Percentiles rank a stretch among this genome's conserved stretches.
These are phyloP conservation scores for Symphodus melops DNA, from an alignment of 2,113 vertebrate species.

Conservation along the genomic window DNA sequence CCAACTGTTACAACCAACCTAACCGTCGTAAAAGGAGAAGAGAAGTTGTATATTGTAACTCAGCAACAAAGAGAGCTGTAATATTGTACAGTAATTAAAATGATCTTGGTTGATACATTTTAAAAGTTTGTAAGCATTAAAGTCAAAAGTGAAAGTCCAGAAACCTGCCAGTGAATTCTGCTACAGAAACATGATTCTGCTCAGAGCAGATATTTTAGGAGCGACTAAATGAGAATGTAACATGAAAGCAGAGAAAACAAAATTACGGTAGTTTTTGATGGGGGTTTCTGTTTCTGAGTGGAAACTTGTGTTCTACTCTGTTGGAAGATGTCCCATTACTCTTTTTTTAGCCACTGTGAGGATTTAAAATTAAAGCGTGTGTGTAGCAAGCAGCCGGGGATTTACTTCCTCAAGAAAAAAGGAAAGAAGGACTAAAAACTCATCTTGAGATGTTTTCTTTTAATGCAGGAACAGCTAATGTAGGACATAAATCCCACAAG, in stretches of 20 bases:
- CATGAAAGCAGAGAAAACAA: background rate
- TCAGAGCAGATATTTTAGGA: background rate
- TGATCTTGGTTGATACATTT: too few relatives aligned
- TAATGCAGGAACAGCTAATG: constrained; percentile 9
- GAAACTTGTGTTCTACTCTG: background rate
- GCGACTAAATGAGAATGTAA: background rate
- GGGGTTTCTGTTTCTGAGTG: background rate
- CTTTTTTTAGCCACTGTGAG: constrained; percentile 2
- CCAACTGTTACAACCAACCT: too few relatives aligned
- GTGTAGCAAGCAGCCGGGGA: constrained; percentile 16
- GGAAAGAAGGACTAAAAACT: background rate
- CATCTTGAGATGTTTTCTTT: constrained; percentile 3
- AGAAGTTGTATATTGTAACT: too few relatives aligned
- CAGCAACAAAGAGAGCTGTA: too few relatives aligned
- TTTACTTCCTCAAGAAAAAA: constrained; percentile 7
- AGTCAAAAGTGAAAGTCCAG: too few relatives aligned
- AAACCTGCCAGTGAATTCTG: background rate
- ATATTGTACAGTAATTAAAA: too few relatives aligned
- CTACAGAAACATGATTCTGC: background rate
- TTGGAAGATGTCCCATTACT: background rate
- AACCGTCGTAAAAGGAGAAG: too few relatives aligned
- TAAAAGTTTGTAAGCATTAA: too few relatives aligned
- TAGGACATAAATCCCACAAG: constrained; percentile 21
- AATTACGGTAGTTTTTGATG: background rate
- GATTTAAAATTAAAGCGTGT: constrained; percentile 33